Conservation (phyloP, 1,140 invertebrate species). For the Cyphomyrmex costatus region DNA sequence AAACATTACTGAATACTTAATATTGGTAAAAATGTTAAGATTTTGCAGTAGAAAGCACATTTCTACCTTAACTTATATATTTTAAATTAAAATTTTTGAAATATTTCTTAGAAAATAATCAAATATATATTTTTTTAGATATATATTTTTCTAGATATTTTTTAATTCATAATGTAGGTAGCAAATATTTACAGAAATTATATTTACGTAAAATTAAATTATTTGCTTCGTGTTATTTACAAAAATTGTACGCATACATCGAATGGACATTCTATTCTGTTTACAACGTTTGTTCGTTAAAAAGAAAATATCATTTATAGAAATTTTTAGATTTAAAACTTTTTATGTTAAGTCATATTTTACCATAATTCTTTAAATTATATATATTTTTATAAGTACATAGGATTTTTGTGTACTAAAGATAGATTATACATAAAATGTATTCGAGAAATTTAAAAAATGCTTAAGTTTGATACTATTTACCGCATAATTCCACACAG, state of each 20-base stretch:
- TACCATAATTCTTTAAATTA: neutral
- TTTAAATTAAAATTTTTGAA: neutral
- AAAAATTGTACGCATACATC: neutral
- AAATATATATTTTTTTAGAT: no score
- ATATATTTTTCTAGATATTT: neutral
- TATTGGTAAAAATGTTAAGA: neutral
- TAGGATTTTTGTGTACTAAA: neutral
- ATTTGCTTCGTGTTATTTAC: neutral
- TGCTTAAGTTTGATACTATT: neutral
- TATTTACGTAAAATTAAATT: neutral
- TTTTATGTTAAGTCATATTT: neutral
- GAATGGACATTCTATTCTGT: neutral
- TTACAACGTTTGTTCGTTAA: neutral
- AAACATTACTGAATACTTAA: neutral
- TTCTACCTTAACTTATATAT: neutral
- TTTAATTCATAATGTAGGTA: no score
- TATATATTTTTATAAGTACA: neutral
- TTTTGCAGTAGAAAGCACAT: neutral
- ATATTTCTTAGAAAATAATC: neutral
- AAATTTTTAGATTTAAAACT: slow-evolving; percentile 5
- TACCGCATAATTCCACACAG: neutral
- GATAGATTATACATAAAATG: neutral
- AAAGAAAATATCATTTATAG: neutral
- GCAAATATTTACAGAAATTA: neutral
- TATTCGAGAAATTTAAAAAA: neutral